Evolutionary conservation across 1,140 invertebrate species (phyloP).

Genomic region (Atopsyche davidsoni): DNA sequence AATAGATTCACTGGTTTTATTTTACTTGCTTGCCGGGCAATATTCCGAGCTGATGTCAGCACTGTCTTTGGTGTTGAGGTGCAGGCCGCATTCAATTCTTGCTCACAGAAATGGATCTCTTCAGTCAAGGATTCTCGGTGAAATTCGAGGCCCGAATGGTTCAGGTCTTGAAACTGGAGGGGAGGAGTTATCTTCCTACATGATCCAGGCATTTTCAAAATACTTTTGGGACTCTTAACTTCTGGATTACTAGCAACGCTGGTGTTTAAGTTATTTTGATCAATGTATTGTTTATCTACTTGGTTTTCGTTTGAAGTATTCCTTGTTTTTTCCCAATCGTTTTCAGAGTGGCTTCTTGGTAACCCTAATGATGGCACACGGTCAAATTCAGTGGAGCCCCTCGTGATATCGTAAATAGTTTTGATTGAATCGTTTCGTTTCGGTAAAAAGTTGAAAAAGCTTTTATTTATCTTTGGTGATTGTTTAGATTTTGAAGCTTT

Average conservation of each 20-base stretch:
- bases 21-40: constrained; percentile 35
- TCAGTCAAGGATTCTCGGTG: constrained; percentile 29
- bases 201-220: constrained; percentile 35
- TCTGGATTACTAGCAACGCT: constrained; percentile 11
- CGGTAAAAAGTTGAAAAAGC: constrained; percentile 41
- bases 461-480: constrained; percentile 25
- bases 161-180: constrained; percentile 43
- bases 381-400: constrained; percentile 39
- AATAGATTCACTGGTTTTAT: constrained; percentile 33
- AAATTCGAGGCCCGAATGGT: not conserved
- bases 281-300: no score
- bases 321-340: constrained; percentile 42
- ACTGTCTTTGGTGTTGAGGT: constrained; percentile 48
- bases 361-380: constrained; percentile 43
- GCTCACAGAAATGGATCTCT: constrained; percentile 38
- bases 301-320: constrained; percentile 42
- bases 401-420: constrained; percentile 33
- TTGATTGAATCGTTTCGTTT: constrained; percentile 36
- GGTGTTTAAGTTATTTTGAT: constrained; percentile 14
- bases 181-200: constrained; percentile 41
- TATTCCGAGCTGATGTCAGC: constrained; percentile 33
- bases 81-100: constrained; percentile 42
- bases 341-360: constrained; percentile 37
- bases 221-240: constrained; percentile 33
- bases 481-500: constrained; percentile 36